Base-by-base conservation (phyloP, 2,888 invertebrate genomes). In the Luperina nickerlii region DNA sequence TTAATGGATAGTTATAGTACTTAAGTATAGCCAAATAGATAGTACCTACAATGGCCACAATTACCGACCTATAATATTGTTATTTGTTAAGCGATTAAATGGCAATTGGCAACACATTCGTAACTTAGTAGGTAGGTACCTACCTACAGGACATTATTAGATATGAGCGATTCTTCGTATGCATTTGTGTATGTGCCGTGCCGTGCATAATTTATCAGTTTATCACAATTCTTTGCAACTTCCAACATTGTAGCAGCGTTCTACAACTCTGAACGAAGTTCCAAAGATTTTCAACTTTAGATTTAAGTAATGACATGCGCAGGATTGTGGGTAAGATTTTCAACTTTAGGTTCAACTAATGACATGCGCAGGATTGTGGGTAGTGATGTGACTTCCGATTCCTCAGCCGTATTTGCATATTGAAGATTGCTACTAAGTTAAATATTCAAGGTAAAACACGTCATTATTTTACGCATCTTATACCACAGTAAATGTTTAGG, bases 391-490 rank as follows among this genome's bases (percentile, higher is more conserved):
- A 48, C 4, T 73, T 54, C 32, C 1, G 54, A 66, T 63, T 76
- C 60, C 54, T 81, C 38, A 5, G 38, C 51, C 60, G 48, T 71
- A 66, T 77, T 71, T 69, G n/a, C 42, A 27, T 71, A 54, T n/a
- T 45, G 57, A 78, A 73, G 57, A 75, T 74, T 74, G 42, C 42
- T 71, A 45, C 62, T 45, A 32, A 66, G 54, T 70, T 74, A 84
- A 86, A 71, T 74, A 82, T 83, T 81, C 91, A 90, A 91, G 90
- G 90, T 88, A 89, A 78, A 82, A 81, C 77, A 84, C 89, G 89
- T 92, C 89, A 90, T 87, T 84, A 81, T 86, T 89, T 84, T 84
- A 90, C 86, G 87, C 89, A 86, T 88, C 82, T 86, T 86, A 85
- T 84, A 87, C 38, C 80, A 82, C 80, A 63, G 74, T 65, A 67